Conservation (phyloP, 2,888 invertebrate genomes). For the Andrena trimmerana region DNA sequence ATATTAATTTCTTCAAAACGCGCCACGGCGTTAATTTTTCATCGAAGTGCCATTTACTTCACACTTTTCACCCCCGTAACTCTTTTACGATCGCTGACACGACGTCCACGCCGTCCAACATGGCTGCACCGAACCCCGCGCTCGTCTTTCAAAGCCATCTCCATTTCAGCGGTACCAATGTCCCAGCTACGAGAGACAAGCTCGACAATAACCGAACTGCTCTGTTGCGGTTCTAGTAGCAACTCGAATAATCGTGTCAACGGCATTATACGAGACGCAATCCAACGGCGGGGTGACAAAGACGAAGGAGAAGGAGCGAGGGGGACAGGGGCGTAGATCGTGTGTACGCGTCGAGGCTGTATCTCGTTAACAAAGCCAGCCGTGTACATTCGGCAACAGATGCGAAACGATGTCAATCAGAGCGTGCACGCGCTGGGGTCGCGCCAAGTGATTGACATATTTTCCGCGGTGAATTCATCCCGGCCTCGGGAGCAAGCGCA, state of each 20-base stretch:
- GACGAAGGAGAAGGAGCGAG: background rate
- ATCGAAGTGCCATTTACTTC: constrained; percentile 10
- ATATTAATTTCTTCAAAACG: background rate
- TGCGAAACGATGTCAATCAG: constrained; percentile 77
- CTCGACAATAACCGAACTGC: constrained; percentile 65
- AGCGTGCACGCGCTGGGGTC: constrained; percentile 74
- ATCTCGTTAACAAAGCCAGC: constrained; percentile 70
- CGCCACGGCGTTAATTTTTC: constrained; percentile 19
- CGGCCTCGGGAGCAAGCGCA: constrained; percentile 47
- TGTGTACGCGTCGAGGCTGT: constrained; percentile 25
- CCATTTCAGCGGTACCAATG: constrained; percentile 25
- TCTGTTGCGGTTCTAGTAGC: constrained; percentile 65
- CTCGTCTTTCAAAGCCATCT: constrained; percentile 30
- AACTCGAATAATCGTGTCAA: constrained; percentile 69
- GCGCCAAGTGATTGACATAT: constrained; percentile 82
- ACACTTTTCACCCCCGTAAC: constrained; percentile 13
- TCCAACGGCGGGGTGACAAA: constrained; percentile 41
- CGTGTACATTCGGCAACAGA: constrained; percentile 76
- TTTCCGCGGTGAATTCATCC: constrained; percentile 78
- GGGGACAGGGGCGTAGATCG: constrained; percentile 3
- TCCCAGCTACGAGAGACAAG: constrained; percentile 36
- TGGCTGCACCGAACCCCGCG: constrained; percentile 3
- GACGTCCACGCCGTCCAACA: constrained; percentile 38
- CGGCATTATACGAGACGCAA: constrained; percentile 60
- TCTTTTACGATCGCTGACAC: constrained; percentile 49